Evolutionary conservation across 2,113 vertebrate genomes (phyloP), one percentile per base, ranked within the genome.

Genomic region (Tricholaema leucomelas): DNA sequence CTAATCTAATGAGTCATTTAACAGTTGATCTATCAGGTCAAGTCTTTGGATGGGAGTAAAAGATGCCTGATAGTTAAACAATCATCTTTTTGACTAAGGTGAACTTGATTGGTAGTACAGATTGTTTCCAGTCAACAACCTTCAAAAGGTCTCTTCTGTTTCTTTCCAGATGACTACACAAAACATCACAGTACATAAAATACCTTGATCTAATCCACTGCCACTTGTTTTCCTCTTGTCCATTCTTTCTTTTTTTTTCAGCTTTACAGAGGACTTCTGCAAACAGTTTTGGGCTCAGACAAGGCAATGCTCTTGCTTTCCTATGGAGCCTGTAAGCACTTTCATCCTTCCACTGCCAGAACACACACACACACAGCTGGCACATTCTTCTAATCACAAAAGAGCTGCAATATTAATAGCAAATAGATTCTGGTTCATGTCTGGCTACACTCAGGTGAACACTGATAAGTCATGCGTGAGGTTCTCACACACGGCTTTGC

Each of bases 1-100:
- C 97, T 97, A 97, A 97, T 97, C 95, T 91, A 94, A 91, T 31
- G 84, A 92, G 36, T 85, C 82, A 97, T 97, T 96, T 96, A 91
- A 81, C 89, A 95, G 95, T 77, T 93, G 92, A 88, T 88, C 91
- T 94, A 85, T 94, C 83, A 94, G 93, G 85, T 85, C 50, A 64
- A 69, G 89, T 80, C 92, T 95, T 92, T 84, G 95, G 94, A 95
- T 33, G 56, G 59, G 70, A 94, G 38, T 72, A 84, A 85, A 93
- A 80, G 83, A 92, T 81, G 87, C 30, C 90, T 93, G 92, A 89
- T 67, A 91, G 75, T 92, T 90, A 93, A 96, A 95, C 88, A 81
- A 94, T 86, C 59, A 92, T 79, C 16, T 77, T 96, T 93, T 94
- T 93, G 90, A 95, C 89, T 92, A 90, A 80, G 75, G 94, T 89